These are phyloP conservation scores for Trididemnum nubilum DNA, from an alignment of 23 tunicate genomes.

Conservation along the genomic window DNA sequence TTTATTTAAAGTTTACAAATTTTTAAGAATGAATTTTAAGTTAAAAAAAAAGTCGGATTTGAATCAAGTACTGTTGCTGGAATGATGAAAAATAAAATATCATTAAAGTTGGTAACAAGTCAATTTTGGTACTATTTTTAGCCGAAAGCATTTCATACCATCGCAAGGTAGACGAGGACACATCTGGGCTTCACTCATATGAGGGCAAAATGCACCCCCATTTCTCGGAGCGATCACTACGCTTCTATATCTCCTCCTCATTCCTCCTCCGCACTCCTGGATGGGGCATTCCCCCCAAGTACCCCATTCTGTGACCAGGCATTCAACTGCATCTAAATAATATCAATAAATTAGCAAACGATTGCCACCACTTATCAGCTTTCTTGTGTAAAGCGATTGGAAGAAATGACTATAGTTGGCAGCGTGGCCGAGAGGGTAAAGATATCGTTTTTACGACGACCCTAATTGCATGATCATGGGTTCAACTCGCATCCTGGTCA, in stretches of 20 bases:
- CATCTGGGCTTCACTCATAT: constrained; percentile 85
- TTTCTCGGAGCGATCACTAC: constrained; percentile 71
- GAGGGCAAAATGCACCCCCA: constrained; percentile 92
- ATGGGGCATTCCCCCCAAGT: constrained; percentile 92
- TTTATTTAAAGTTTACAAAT: too few relatives aligned
- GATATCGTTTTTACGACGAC: too few relatives aligned
- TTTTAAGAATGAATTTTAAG: too few relatives aligned
- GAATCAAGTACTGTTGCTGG: too few relatives aligned
- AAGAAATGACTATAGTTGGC: neutral
- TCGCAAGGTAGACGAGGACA: constrained; percentile 78
- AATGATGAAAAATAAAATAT: too few relatives aligned
- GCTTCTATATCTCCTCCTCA: constrained; percentile 65
- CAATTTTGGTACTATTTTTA: neutral
- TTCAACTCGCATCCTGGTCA: too few relatives aligned
- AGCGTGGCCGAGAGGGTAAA: too few relatives aligned
- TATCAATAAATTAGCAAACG: neutral
- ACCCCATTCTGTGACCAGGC: constrained; percentile 80
- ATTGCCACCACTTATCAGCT: too few relatives aligned
- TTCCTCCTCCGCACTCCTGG: constrained; percentile 97
- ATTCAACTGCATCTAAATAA: constrained; percentile 68
- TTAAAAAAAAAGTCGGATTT: too few relatives aligned
- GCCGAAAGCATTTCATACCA: constrained; percentile 32
- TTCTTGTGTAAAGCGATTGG: neutral
- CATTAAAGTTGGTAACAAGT: neutral
- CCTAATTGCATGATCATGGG: too few relatives aligned